Base-by-base conservation (phyloP, 2,113 vertebrate species). In the Chaetura pelagica region DNA sequence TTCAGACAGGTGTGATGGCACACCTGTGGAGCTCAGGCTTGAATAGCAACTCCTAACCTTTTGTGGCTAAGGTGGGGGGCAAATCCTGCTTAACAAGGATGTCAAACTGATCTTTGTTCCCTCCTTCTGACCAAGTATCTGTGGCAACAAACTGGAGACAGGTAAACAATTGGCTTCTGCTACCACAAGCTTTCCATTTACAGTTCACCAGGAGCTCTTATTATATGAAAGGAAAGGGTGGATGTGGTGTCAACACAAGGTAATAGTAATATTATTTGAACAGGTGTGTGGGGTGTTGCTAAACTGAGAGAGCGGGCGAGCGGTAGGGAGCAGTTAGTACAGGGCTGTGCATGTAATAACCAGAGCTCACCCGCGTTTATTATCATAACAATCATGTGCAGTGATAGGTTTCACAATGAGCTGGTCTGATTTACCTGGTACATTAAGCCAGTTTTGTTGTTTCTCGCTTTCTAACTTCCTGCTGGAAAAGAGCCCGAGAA, bases 201-300 rank as follows among this genome's bases (percentile, higher is more conserved):
- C 98, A 98, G 93, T 97, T 98, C 96, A 97, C 97, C 97, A 97
- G 96, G 40, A 92, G 83, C 96, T 93, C 97, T 97, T 97, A 97
- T 97, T 97, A 97, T 98, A 97, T 96, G 95, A 97, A 97, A 96
- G 96, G 97, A 96, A 97, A 94, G 97, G 92, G 95, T 97, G 94
- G 96, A 93, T 77, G 67, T 93, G 94, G 96, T 96, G 96, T 94
- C 97, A 98, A 93, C 89, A 97, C 93, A 88, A 97, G 96, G 88
- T 90, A 97, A 97, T 96, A 95, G 93, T 93, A 96, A 94, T 91
- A 94, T 95, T 98, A 98, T 98, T 98, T 98, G 96, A 98, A 98
- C 98, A 99, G 98, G 98, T 98, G 98, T 98, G 98, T 98, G 97
- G 96, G 97, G 97, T 97, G 96, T 97, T 98, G 95, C 97, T 97